Evolutionary conservation across 2,113 vertebrate genomes (phyloP).

Genomic region (Hipposideros armiger): DNA sequence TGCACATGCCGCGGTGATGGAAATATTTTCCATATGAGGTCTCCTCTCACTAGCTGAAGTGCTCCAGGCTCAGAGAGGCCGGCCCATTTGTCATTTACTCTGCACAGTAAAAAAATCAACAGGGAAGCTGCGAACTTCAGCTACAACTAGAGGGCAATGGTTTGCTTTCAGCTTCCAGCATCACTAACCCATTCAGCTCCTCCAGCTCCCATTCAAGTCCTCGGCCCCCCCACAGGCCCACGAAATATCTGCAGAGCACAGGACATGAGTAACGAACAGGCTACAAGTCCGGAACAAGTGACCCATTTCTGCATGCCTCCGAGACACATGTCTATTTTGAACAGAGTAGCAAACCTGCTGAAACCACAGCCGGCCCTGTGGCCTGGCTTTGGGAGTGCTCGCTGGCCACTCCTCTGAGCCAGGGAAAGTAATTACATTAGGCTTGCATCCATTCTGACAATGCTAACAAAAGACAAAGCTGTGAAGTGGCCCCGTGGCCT

Average conservation of each 20-base stretch:
- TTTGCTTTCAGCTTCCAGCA: conserved; percentile 69
- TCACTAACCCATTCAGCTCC: conserved; percentile 60
- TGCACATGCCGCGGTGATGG: conserved; percentile 83
- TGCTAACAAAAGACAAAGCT: conserved; percentile 76
- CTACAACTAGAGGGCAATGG: conserved; percentile 84
- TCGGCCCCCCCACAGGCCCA: conserved; percentile 48
- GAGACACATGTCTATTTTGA: background rate
- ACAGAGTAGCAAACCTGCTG: background rate
- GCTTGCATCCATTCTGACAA: conserved; percentile 69
- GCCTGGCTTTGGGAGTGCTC: background rate
- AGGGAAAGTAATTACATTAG: conserved; percentile 74
- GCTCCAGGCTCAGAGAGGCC: conserved; percentile 73
- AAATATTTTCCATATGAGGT: conserved; percentile 89
- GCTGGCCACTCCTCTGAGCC: conserved; percentile 60
- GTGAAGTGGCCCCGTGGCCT: conserved; percentile 49
- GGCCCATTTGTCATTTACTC: conserved; percentile 77
- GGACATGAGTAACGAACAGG: background rate
- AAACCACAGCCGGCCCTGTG: background rate
- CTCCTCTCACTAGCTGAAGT: conserved; percentile 73
- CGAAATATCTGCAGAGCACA: conserved; percentile 48
- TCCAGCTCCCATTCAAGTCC: conserved; percentile 58
- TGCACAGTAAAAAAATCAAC: conserved; percentile 75
- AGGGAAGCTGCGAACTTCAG: conserved; percentile 70
- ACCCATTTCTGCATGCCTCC: background rate
- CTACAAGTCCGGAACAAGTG: conserved; percentile 61